A percentile compares a stretch with the other conserved stretches of the same genome.
Conservation (phyloP, 23 tunicate species). For the Ascidia mentula region DNA sequence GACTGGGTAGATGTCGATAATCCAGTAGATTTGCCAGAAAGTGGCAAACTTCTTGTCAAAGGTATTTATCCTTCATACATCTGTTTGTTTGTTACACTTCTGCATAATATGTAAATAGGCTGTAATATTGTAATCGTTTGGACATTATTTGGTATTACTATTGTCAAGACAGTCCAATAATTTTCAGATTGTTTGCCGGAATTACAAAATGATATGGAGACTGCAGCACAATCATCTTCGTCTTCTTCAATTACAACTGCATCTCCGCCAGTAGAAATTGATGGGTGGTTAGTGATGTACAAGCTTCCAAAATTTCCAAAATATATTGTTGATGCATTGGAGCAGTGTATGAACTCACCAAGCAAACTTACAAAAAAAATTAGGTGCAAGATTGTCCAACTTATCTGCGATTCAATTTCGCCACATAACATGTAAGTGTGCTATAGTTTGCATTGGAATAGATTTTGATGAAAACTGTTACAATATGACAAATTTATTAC, state of each 20-base stretch:
- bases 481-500: not conserved
- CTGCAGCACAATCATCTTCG: not conserved
- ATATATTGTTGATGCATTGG: not conserved
- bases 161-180: not conserved
- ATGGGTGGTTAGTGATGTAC: not conserved
- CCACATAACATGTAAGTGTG: conserved; percentile 3
- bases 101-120: not conserved
- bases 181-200: conserved; percentile 6
- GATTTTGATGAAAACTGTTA: not conserved
- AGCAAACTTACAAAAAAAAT: not conserved
- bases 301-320: conserved; percentile 11
- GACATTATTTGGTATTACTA: not conserved
- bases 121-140: not conserved
- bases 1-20: conserved; percentile 3
- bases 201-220: not conserved
- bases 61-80: not conserved
- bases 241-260: not conserved
- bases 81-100: not conserved
- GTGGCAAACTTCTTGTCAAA: conserved; percentile 6
- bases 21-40: conserved; percentile 1
- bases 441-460: not conserved
- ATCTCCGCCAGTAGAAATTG: not conserved
- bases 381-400: not conserved
- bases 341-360: not conserved
- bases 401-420: not conserved